A percentile compares a stretch with the other conserved stretches of the same genome.
Evolutionary conservation across 1,140 invertebrate genomes (phyloP).

Genomic region (Akabosia matsudoensis): DNA sequence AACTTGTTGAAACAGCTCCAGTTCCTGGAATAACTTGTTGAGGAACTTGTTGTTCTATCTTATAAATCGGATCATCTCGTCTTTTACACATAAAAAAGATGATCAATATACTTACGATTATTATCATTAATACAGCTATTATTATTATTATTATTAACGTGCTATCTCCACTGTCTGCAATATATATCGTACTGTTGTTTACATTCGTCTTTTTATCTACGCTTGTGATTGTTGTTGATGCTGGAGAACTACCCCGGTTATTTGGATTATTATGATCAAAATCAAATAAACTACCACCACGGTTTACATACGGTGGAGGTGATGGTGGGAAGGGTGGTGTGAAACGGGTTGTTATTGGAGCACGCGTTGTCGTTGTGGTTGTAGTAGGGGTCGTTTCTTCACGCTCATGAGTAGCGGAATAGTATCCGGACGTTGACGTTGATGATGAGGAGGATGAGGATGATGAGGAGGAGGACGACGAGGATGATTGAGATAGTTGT

Average conservation of each 20-base stretch:
- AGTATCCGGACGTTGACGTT: no score
- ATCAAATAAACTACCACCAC: conserved; percentile 29
- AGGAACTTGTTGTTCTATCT: conserved; percentile 70
- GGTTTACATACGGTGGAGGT: conserved; percentile 44
- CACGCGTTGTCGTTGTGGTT: background rate
- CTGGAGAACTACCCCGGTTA: conserved; percentile 22
- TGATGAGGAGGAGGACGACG: conserved; percentile 28
- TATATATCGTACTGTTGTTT: conserved; percentile 5
- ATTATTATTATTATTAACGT: conserved; percentile 76
- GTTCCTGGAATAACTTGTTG: conserved; percentile 49
- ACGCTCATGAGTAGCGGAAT: no score
- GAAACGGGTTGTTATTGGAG: conserved; percentile 25
- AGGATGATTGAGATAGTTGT: no score
- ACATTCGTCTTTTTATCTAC: conserved; percentile 28
- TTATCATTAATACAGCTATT: conserved; percentile 84
- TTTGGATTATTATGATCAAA: conserved; percentile 34
- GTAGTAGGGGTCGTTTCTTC: no score
- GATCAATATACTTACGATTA: conserved; percentile 83
- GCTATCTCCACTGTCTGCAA: conserved; percentile 55
- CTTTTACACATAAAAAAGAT: conserved; percentile 85
- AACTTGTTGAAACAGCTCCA: conserved; percentile 60
- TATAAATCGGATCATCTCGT: conserved; percentile 80
- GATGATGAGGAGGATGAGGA: no score
- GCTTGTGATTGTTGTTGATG: background rate
- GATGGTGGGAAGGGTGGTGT: conserved; percentile 23